Evolutionary conservation across 1,140 invertebrate species (phyloP).

Genomic region (Cotesia chilonis): DNA sequence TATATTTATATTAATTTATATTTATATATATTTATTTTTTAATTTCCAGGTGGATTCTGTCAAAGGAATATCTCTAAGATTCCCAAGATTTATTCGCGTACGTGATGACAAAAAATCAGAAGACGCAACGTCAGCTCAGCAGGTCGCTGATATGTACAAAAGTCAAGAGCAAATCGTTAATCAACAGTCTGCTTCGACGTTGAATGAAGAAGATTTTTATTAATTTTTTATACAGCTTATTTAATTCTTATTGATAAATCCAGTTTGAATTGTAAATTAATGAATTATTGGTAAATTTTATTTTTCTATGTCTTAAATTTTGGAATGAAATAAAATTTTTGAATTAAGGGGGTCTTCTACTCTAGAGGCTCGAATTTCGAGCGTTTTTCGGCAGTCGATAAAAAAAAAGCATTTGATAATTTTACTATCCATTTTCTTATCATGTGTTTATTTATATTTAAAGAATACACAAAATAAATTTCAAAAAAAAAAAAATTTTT

Average conservation of each 20-base stretch:
- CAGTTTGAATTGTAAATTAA: too few species aligned
- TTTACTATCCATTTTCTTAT: too few species aligned
- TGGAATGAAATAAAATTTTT: too few species aligned
- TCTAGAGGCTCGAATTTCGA: too few species aligned
- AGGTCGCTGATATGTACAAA: slow-evolving; percentile 85
- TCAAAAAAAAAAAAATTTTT: too few species aligned
- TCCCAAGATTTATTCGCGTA: slow-evolving; percentile 93
- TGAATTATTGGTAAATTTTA: neutral
- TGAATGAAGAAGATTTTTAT: slow-evolving; percentile 76
- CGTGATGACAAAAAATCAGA: slow-evolving; percentile 94
- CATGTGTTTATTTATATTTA: too few species aligned
- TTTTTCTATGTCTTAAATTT: too few species aligned
- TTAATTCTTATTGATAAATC: neutral
- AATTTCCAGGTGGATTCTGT: slow-evolving; percentile 79
- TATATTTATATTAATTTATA: slow-evolving; percentile 3
- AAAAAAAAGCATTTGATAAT: too few species aligned
- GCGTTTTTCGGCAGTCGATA: too few species aligned
- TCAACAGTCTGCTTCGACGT: slow-evolving; percentile 61
- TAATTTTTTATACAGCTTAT: slow-evolving; percentile 48
- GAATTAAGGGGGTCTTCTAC: too few species aligned
- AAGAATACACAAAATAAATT: too few species aligned
- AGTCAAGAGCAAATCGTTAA: slow-evolving; percentile 94
- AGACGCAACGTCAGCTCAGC: slow-evolving; percentile 89
- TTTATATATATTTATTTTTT: slow-evolving; percentile 20
- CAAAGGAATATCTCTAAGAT: slow-evolving; percentile 94